A percentile compares a stretch with the other conserved stretches of the same genome.
Conservation (phyloP, 1,140 invertebrate genomes). For the Papilio glaucus region DNA sequence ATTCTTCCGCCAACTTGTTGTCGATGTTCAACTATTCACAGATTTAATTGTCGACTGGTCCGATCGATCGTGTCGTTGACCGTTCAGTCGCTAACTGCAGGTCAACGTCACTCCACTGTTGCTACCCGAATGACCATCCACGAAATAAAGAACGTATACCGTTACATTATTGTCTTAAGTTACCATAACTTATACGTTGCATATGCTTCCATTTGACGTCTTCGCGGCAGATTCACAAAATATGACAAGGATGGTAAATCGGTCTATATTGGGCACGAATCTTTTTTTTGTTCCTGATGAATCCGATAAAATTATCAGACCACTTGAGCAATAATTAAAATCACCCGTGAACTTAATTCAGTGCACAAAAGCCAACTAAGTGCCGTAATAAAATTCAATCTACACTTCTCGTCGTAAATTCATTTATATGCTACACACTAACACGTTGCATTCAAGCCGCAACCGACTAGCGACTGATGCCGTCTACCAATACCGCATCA, state of each 20-base stretch:
- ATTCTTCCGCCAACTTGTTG: conserved; percentile 42
- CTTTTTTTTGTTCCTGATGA: not conserved
- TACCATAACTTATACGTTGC: not conserved
- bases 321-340: not conserved
- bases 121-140: conserved; percentile 7
- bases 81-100: conserved; percentile 59
- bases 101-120: conserved; percentile 47
- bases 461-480: conserved; percentile 50
- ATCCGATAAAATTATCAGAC: conserved; percentile 1
- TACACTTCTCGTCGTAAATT: conserved; percentile 10
- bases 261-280: not conserved
- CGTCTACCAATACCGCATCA: conserved; percentile 42
- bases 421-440: not conserved
- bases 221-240: not conserved
- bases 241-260: conserved; percentile 4
- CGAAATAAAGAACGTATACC: not conserved
- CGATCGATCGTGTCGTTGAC: conserved; percentile 61
- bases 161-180: not conserved
- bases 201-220: not conserved
- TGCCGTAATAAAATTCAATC: conserved; percentile 13
- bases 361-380: not conserved
- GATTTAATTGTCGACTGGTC: conserved; percentile 65
- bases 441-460: conserved; percentile 41
- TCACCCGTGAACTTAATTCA: conserved; percentile 12
- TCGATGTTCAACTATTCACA: conserved; percentile 51